Conservation (phyloP, 2,888 invertebrate species). For the Diarsia dahlii region DNA sequence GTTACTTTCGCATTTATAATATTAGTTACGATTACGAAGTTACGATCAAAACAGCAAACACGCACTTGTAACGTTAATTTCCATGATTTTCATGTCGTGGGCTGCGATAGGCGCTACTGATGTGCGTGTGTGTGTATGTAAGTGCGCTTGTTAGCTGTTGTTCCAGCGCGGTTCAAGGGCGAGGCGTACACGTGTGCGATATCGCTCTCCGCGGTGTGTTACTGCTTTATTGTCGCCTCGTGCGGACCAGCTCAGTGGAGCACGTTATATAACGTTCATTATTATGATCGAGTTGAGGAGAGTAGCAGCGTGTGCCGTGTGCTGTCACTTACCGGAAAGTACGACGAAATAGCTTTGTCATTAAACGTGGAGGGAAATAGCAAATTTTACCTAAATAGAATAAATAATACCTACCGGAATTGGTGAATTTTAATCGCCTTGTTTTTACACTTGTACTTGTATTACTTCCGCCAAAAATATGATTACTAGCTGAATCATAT, state of each 20-base stretch:
- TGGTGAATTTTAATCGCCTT: neutral
- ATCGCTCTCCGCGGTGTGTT: conserved; percentile 29
- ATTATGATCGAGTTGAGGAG: neutral
- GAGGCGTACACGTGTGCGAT: conserved; percentile 44
- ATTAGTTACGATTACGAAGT: no score
- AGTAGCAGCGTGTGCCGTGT: neutral
- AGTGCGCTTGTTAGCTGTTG: neutral
- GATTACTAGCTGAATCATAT: neutral
- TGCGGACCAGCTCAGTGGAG: conserved; percentile 7
- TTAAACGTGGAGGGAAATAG: neutral
- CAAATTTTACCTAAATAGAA: neutral
- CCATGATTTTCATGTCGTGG: conserved; percentile 21
- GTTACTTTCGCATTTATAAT: no score
- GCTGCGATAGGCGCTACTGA: neutral
- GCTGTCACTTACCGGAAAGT: neutral
- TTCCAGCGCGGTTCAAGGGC: conserved; percentile 48
- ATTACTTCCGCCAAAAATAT: neutral
- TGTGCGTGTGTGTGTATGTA: conserved; percentile 1
- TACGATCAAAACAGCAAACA: conserved; percentile 4
- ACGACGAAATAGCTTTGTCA: neutral
- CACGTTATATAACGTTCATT: neutral
- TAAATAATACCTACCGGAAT: no score
- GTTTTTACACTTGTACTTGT: neutral
- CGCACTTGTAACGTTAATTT: conserved; percentile 7
- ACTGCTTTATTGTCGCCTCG: conserved; percentile 45